phyloP scores from a whole-genome alignment of 2,797 vertebrate genomes.

The Chaunax sp. region DNA sequence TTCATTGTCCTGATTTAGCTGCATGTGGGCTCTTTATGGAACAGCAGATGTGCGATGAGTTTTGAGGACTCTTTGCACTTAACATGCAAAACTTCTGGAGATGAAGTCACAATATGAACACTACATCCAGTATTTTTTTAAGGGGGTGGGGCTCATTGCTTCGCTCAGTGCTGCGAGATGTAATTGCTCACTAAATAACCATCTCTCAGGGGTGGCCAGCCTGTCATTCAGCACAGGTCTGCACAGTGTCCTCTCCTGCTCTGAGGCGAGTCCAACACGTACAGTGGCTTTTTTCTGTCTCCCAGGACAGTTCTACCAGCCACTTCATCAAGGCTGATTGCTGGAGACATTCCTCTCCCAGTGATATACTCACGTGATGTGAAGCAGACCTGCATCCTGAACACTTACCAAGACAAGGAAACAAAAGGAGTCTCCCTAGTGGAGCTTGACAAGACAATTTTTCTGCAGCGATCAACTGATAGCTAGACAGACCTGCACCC shows the following conservation, averaged over 20 bases:
- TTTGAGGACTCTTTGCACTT: slow-evolving; percentile 16
- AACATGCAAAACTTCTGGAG: slow-evolving; percentile 44
- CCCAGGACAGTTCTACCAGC: slow-evolving; percentile 66
- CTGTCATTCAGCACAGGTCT: slow-evolving; percentile 70
- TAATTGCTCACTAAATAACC: slow-evolving; percentile 77
- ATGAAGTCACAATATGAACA: slow-evolving; percentile 61
- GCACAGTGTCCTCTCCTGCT: slow-evolving; percentile 71
- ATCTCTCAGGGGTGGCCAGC: slow-evolving; percentile 73
- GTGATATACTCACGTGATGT: slow-evolving; percentile 75
- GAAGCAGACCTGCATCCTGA: slow-evolving; percentile 73
- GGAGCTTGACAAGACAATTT: slow-evolving; percentile 17
- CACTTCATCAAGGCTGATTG: slow-evolving; percentile 79
- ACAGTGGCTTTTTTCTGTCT: slow-evolving; percentile 79
- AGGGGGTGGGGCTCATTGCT: slow-evolving; percentile 45
- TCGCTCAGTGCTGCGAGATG: slow-evolving; percentile 51
- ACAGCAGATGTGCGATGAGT: slow-evolving; percentile 43
- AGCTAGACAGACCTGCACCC: not conserved
- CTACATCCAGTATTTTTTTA: slow-evolving; percentile 30
- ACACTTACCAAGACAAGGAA: slow-evolving; percentile 42
- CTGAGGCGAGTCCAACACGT: slow-evolving; percentile 60
- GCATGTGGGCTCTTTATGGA: slow-evolving; percentile 23
- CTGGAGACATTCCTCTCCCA: slow-evolving; percentile 74
- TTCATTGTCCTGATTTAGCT: slow-evolving; percentile 42
- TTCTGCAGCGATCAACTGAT: slow-evolving; percentile 9
- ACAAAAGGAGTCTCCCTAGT: slow-evolving; percentile 37